Evolutionary conservation across 1,140 invertebrate species (phyloP).

Genomic region (Caerostris darwini): DNA sequence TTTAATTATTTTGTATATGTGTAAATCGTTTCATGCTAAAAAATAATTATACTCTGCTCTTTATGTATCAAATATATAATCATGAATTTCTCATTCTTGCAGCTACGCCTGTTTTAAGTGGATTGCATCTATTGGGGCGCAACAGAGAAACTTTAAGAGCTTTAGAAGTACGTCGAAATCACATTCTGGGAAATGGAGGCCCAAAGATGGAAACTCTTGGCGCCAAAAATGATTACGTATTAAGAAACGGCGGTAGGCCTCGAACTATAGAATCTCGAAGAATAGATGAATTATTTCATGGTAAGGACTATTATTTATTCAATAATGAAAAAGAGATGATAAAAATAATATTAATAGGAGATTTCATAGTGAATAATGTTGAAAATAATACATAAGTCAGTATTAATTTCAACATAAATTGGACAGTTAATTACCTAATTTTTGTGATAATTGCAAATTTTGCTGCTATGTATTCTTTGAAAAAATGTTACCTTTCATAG

Average conservation of each 20-base stretch:
- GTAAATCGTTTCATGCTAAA: too few species aligned
- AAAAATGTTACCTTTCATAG: too few species aligned
- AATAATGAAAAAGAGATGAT: background rate
- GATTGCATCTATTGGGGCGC: slow-evolving; percentile 87
- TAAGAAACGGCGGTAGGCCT: slow-evolving; percentile 61
- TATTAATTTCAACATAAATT: too few species aligned
- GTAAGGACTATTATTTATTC: background rate
- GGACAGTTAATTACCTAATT: too few species aligned
- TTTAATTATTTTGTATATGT: too few species aligned
- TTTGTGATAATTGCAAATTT: too few species aligned
- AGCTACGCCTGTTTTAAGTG: slow-evolving; percentile 90
- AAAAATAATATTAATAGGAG: too few species aligned
- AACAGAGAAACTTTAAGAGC: slow-evolving; percentile 90
- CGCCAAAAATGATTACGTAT: slow-evolving; percentile 90
- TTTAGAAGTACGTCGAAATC: slow-evolving; percentile 91
- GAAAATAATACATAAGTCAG: too few species aligned
- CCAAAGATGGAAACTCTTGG: slow-evolving; percentile 94
- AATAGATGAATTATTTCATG: slow-evolving; percentile 64
- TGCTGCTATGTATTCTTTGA: too few species aligned
- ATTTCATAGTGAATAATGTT: too few species aligned
- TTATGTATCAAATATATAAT: too few species aligned
- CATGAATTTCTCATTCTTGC: slow-evolving; percentile 69
- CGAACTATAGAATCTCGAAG: slow-evolving; percentile 35
- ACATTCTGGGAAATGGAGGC: slow-evolving; percentile 89
- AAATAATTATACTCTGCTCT: too few species aligned